phyloP scores from a whole-genome alignment of 2,888 invertebrate genomes.

The Lasioglossum figueresi region DNA sequence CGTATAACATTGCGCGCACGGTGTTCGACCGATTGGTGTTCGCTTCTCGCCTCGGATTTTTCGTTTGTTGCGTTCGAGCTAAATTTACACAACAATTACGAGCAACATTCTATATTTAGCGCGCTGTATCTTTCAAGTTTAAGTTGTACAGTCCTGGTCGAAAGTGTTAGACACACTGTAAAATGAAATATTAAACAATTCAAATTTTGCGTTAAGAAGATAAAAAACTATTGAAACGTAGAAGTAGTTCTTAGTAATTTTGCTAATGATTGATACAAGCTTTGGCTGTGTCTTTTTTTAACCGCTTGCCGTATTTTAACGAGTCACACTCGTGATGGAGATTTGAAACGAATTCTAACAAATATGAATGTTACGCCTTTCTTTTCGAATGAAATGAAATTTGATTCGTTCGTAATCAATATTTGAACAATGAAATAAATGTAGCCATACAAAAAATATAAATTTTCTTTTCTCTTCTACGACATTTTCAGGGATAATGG shows the following conservation, averaged over 20 bases:
- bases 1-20: slow-evolving; percentile 21
- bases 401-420: too few relatives aligned
- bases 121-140: neutral
- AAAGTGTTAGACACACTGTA: neutral
- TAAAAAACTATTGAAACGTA: neutral
- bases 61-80: neutral
- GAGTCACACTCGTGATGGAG: too few relatives aligned
- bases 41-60: neutral
- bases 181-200: neutral
- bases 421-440: too few relatives aligned
- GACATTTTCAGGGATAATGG: too few relatives aligned
- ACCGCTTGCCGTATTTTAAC: too few relatives aligned
- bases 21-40: neutral
- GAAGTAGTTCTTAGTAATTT: neutral
- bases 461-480: too few relatives aligned
- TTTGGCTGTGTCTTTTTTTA: neutral
- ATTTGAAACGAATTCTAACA: too few relatives aligned
- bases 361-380: too few relatives aligned
- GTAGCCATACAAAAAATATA: too few relatives aligned
- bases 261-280: neutral
- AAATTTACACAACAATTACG: neutral
- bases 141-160: neutral
- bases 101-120: neutral
- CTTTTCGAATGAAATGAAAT: too few relatives aligned
- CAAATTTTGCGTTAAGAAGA: neutral